These are phyloP conservation scores for Heliothis virescens DNA, from an alignment of 1,140 invertebrate genomes.

Conservation along the genomic window DNA sequence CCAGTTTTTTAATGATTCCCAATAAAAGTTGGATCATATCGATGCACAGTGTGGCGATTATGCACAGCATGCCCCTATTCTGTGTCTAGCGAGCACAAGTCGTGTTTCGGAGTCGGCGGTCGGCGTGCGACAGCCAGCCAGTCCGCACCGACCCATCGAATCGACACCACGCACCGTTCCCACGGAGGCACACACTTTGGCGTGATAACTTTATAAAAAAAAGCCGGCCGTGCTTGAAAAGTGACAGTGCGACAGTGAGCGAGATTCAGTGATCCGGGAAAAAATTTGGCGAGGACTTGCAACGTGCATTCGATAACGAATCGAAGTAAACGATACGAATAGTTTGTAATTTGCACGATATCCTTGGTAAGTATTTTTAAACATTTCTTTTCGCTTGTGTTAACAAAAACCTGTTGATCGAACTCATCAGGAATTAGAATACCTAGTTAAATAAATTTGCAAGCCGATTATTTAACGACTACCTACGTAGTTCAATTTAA, in stretches of 20 bases:
- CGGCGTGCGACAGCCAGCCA: constrained; percentile 60
- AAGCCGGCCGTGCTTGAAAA: constrained; percentile 74
- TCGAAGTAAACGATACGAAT: constrained; percentile 60
- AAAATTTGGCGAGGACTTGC: constrained; percentile 64
- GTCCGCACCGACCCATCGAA: constrained; percentile 73
- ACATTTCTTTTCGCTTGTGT: constrained; percentile 38
- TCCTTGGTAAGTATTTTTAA: constrained; percentile 70
- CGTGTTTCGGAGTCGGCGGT: constrained; percentile 54
- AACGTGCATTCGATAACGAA: constrained; percentile 57
- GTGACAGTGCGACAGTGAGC: constrained; percentile 81
- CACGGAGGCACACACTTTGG: constrained; percentile 65
- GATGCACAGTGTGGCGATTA: constrained; percentile 21
- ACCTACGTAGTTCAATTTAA: constrained; percentile 44
- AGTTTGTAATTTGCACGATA: constrained; percentile 73
- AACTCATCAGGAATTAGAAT: constrained; percentile 31
- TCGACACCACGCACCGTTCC: constrained; percentile 68
- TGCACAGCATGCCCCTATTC: constrained; percentile 50
- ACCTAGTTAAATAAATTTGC: constrained; percentile 27
- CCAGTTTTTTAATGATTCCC: background rate
- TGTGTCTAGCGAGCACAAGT: constrained; percentile 54
- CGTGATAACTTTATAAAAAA: constrained; percentile 73
- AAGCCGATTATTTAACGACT: constrained; percentile 24
- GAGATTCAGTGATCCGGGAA: constrained; percentile 70
- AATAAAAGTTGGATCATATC: constrained; percentile 14
- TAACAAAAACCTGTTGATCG: constrained; percentile 38